Conservation (phyloP, 2,888 invertebrate species). For the Acrocera orbiculus region DNA sequence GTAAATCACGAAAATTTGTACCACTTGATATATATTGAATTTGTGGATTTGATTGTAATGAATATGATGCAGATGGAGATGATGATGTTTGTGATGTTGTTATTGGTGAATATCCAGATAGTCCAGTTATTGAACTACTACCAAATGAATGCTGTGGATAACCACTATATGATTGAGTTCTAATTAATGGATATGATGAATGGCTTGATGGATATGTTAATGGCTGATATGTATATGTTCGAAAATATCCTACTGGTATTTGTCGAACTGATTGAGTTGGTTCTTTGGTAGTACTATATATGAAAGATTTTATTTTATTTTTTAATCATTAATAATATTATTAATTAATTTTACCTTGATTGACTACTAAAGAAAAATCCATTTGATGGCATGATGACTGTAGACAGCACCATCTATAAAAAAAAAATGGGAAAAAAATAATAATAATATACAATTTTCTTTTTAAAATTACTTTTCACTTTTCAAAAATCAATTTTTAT, state of each 20-base stretch:
- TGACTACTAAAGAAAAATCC: too few relatives aligned
- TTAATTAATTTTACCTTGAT: too few relatives aligned
- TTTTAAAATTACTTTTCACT: too few relatives aligned
- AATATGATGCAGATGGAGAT: neutral
- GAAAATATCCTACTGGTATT: conserved; percentile 14
- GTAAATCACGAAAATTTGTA: neutral
- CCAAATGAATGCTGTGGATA: conserved; percentile 4
- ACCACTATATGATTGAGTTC: conserved; percentile 4
- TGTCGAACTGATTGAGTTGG: conserved; percentile 11
- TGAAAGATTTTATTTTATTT: too few relatives aligned
- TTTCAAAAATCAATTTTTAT: too few relatives aligned
- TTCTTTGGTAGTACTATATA: too few relatives aligned
- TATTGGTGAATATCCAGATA: conserved; percentile 1
- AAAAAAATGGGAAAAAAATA: too few relatives aligned
- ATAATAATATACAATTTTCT: too few relatives aligned
- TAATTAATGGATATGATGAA: conserved; percentile 1
- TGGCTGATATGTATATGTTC: conserved; percentile 15
- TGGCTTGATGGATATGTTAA: conserved; percentile 9
- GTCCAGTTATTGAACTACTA: conserved; percentile 8
- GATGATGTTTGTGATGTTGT: conserved; percentile 2
- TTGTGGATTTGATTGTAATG: conserved; percentile 1
- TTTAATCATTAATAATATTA: too few relatives aligned
- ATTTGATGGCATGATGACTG: too few relatives aligned
- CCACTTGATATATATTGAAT: neutral
- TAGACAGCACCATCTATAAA: too few relatives aligned